Evolutionary conservation across 2,888 invertebrate genomes (phyloP), one percentile per base, ranked within the genome.

Genomic region (Trimorus sp.): DNA sequence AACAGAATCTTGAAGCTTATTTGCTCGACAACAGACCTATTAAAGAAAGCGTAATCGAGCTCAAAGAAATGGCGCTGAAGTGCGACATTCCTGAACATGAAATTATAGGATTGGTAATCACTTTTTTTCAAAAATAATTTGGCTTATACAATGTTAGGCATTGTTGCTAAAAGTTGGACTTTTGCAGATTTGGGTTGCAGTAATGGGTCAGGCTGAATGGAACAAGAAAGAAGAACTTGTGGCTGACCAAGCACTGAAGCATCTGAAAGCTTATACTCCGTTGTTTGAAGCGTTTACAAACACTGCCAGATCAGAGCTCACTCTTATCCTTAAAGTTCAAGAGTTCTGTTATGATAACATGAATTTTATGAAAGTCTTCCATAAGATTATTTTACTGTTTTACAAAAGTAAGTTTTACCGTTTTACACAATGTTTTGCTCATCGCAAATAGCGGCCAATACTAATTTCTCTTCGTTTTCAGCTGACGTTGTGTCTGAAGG

Each of bases 291-390:
- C 97, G 40, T 98, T 98, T 89, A 96, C 97, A 87, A 95, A 95
- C 90, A 95, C 95, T 84, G 96, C 96, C 84, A 96, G 96, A 89
- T 96, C 98, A 59, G 98, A 99, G 93, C 94, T 98, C 88, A 96
- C 96, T 79, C 94, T 99, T 86, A 94, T 99, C 89, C 94, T 97
- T 86, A 97, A 98, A 93, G 97, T 98, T 88, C 99, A 99, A 93
- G 98, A 99, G 92, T 99, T 97, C 93, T 99, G 98, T 93, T 99
- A 99, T 92, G 98, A 98, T 92, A 98, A 99, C 94, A 98, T 98
- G 98, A 97, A 97, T 92, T 99, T 99, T 93, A 98, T 99, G 97
- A 97, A 98, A 92, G 97, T 97, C 92, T 99, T 99, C 95, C 97
- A 97, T 92, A 98, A 98, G 93, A 98, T 99, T 89, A 96, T 99